phyloP scores from a whole-genome alignment of 2,113 vertebrate genomes.

The Sylvilagus bachmani region DNA sequence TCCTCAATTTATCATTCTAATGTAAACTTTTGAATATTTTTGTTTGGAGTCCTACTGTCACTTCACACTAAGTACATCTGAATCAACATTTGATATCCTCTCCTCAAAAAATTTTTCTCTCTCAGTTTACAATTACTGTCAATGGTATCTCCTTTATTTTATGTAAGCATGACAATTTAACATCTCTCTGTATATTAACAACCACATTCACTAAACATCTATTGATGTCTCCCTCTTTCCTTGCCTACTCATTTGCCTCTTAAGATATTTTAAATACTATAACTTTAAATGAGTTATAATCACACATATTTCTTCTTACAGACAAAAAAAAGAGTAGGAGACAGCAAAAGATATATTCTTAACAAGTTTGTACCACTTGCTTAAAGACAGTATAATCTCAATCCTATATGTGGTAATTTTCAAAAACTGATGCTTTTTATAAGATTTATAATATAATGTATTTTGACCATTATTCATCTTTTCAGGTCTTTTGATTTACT shows the following conservation, averaged over 20 bases:
- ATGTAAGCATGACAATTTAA: neutral
- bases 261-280: neutral
- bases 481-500: neutral
- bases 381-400: neutral
- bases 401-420: neutral
- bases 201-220: neutral
- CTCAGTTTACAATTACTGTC: neutral
- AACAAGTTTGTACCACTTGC: neutral
- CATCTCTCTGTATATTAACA: neutral
- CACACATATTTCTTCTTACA: neutral
- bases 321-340: neutral
- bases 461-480: neutral
- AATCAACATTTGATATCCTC: neutral
- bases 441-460: neutral
- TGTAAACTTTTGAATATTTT: neutral
- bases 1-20: neutral
- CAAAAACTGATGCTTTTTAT: neutral
- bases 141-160: neutral
- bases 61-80: neutral
- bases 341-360: neutral
- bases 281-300: neutral
- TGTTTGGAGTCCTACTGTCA: neutral
- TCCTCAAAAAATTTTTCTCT: neutral
- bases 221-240: neutral
- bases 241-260: neutral